Base-by-base conservation (phyloP, 2,888 invertebrate species). In the Synergus laeviventris region DNA sequence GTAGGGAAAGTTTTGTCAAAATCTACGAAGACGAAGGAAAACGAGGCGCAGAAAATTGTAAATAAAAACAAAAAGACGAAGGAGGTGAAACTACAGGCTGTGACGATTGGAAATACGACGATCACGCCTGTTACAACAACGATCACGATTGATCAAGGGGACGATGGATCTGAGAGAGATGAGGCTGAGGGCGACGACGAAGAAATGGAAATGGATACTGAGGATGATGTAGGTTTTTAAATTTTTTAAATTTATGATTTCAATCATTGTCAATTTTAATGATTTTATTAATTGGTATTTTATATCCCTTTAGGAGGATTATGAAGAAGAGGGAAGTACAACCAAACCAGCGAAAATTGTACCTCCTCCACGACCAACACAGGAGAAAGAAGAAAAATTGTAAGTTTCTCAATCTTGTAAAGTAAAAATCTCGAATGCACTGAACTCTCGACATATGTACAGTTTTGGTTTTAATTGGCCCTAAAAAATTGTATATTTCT, bases 121-220 rank as follows among this genome's bases (percentile, higher is more conserved):
- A 94, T 94, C 38, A 86, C 87, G 5, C 87, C 89, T 9, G 83
- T 87, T 11, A 87, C 92, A 66, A 85, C 88, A 7, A 91, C 91
- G 5, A 91, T 91, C 73, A 93, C 94, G 75, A 92, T 95, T 84
- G 93, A 92, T 85, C 94, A 94, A 86, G 93, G 94, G 80, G 94
- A 94, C 5, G 95, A 95, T 85, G 95, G 95, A 81, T 92, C 92
- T 5, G 93, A 95, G 81, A 94, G 96, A 89, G 96, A 95, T 88
- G 96, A 96, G 90, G 95, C 95, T 18, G 95, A 96, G 89, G 96
- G 96, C 5, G 96, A 97, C 80, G 95, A 95, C n/a, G 95, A 95
- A 79, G 95, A 95, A 84, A 92, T 95, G 89, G 92, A 92, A 59
- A 84, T 88, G 79, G 91, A 91, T 11, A 91, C 91, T 56, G 92